These are phyloP conservation scores for Acrossocheilus fasciatus DNA, from an alignment of 2,797 vertebrate genomes.

Conservation along the genomic window DNA sequence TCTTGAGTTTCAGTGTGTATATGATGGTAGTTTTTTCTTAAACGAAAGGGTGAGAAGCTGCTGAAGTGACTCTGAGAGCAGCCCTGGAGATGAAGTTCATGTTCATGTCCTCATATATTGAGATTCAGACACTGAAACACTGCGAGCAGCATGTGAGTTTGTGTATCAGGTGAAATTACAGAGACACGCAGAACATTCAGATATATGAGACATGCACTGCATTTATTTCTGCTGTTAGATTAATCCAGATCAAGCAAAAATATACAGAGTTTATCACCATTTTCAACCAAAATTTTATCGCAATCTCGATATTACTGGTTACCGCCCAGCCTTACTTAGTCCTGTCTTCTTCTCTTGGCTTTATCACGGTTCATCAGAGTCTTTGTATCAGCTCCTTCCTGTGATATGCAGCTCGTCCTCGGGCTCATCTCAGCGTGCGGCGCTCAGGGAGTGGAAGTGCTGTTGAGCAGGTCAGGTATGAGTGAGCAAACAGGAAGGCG, in stretches of 20 bases:
- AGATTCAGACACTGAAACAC: too few relatives aligned
- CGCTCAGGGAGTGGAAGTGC: conserved; percentile 27
- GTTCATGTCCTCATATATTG: too few relatives aligned
- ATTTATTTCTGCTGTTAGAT: background rate
- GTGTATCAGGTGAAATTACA: too few relatives aligned
- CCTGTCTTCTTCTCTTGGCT: conserved; percentile 2
- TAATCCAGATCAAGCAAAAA: background rate
- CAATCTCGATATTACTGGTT: background rate
- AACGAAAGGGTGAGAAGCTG: too few relatives aligned
- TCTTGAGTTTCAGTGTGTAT: too few relatives aligned
- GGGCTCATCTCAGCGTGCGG: background rate
- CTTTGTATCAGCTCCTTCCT: conserved; percentile 3
- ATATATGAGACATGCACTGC: too few relatives aligned
- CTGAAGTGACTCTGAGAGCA: too few relatives aligned
- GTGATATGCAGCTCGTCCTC: conserved; percentile 38
- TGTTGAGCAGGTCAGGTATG: conserved; percentile 52
- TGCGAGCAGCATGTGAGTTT: too few relatives aligned
- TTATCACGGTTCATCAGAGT: background rate
- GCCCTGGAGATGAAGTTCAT: too few relatives aligned
- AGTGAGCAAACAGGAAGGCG: conserved; percentile 78
- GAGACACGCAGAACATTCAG: background rate
- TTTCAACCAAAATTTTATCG: background rate
- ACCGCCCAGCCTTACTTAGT: background rate
- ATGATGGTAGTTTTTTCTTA: too few relatives aligned
- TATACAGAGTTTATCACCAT: background rate